phyloP scores from a whole-genome alignment of 2,113 vertebrate species.

The Felis chaus region DNA sequence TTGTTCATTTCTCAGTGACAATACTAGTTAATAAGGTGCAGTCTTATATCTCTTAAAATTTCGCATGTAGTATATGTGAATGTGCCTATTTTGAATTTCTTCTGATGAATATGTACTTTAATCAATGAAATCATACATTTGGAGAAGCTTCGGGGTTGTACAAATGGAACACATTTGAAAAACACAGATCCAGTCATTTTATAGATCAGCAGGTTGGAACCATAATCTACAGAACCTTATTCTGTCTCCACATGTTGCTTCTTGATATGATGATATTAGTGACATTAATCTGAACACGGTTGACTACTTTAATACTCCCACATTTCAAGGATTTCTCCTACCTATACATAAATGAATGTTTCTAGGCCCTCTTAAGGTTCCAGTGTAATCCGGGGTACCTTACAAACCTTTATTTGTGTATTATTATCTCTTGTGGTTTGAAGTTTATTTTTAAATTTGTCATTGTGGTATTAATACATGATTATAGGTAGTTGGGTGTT shows the following conservation, averaged over 20 bases:
- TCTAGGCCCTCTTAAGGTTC: not conserved
- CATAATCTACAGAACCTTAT: not conserved
- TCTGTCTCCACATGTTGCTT: conserved; percentile 30
- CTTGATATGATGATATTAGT: not conserved
- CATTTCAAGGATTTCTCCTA: not conserved
- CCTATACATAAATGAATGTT: conserved; percentile 6
- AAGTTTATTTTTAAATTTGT: conserved; percentile 45
- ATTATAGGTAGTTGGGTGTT: conserved; percentile 3
- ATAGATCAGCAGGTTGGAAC: not conserved
- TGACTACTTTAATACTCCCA: not conserved
- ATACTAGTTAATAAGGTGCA: not conserved
- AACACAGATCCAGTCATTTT: not conserved
- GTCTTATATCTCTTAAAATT: conserved; percentile 15
- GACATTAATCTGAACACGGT: not conserved
- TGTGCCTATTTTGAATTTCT: conserved; percentile 13
- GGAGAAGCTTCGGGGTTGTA: not conserved
- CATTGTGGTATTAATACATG: not conserved
- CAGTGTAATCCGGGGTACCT: not conserved
- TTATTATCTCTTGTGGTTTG: conserved; percentile 39
- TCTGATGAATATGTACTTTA: conserved; percentile 10
- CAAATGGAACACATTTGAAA: not conserved
- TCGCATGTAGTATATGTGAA: not conserved
- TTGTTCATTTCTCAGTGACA: not conserved
- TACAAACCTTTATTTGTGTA: conserved; percentile 31
- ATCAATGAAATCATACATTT: conserved; percentile 39